These are phyloP conservation scores for Brachymystax lenok DNA, from an alignment of 2,797 vertebrate genomes.

Conservation along the genomic window DNA sequence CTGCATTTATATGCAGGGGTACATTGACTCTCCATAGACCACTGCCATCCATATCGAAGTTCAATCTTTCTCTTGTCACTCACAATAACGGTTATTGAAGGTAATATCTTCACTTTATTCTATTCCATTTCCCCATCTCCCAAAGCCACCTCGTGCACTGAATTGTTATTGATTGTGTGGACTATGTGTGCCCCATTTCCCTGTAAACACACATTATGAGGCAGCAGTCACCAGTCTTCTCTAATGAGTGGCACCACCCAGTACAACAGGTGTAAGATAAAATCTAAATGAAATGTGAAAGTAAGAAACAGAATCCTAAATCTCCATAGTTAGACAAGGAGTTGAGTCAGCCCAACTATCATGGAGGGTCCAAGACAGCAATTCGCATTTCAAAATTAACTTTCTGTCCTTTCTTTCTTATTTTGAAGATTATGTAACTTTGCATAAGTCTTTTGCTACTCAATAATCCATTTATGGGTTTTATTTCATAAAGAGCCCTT, in stretches of 20 bases:
- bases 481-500: slow-evolving; percentile 3
- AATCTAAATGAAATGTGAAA: no score
- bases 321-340: neutral
- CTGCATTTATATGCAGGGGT: neutral
- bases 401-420: neutral
- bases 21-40: neutral
- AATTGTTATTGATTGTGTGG: neutral
- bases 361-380: neutral
- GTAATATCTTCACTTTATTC: neutral
- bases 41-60: neutral
- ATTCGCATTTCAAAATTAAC: neutral
- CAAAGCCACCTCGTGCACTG: neutral
- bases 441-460: neutral
- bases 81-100: neutral
- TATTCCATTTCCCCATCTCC: neutral
- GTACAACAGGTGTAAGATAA: no score
- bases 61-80: neutral
- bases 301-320: no score
- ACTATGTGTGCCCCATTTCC: neutral
- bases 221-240: no score
- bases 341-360: neutral
- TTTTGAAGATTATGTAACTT: neutral
- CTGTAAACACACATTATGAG: no score
- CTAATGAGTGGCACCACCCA: no score
- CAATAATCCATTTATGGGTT: slow-evolving; percentile 6